These are phyloP conservation scores for Himalopsyche phryganea DNA, from an alignment of 1,140 invertebrate species.

Conservation along the genomic window DNA sequence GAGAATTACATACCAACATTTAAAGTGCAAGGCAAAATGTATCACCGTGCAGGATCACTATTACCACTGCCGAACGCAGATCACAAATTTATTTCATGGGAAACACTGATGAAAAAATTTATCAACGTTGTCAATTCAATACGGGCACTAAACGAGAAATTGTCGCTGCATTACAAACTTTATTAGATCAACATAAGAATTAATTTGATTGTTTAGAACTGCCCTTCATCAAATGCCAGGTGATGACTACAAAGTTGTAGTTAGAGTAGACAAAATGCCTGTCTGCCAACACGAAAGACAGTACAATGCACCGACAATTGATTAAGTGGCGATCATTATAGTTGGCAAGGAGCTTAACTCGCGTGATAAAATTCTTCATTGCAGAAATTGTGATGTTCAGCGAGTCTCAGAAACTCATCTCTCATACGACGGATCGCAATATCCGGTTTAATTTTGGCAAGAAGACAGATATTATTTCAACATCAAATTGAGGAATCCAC, in stretches of 20 bases:
- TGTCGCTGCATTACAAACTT: neutral
- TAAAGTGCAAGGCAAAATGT: neutral
- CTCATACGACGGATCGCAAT: no score
- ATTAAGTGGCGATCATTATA: neutral
- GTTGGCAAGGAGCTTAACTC: no score
- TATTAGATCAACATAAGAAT: neutral
- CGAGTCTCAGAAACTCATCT: no score
- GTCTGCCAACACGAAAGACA: neutral
- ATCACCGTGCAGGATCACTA: conserved; percentile 6
- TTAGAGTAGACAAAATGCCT: neutral
- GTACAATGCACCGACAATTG: neutral
- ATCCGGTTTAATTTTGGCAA: no score
- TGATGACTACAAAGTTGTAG: no score
- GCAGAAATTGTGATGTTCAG: no score
- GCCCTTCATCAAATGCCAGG: neutral
- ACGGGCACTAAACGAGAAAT: neutral
- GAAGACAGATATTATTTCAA: no score
- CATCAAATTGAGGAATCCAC: no score
- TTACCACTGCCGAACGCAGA: no score
- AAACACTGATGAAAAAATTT: no score
- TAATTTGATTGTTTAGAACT: neutral
- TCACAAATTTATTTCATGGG: no score
- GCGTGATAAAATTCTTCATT: no score
- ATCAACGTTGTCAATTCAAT: neutral
- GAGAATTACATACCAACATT: conserved; percentile 1